Conservation (phyloP, 1,140 invertebrate genomes). For the Lordiphosa mommai region DNA sequence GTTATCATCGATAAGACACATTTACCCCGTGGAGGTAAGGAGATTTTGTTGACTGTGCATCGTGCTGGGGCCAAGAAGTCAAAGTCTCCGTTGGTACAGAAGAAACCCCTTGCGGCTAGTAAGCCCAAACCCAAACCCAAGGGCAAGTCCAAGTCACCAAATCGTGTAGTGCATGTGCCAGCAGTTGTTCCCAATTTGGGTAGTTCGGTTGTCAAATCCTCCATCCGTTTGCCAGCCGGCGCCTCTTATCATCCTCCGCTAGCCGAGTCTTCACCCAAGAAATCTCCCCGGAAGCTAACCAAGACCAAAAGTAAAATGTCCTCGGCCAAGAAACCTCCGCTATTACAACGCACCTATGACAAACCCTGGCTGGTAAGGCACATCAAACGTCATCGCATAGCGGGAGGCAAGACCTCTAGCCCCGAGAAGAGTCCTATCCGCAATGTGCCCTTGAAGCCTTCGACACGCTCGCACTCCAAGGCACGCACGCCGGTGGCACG, state of each 20-base stretch:
- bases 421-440: neutral
- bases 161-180: too few species aligned
- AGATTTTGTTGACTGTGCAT: constrained; percentile 8
- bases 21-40: neutral
- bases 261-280: neutral
- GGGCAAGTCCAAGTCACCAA: too few species aligned
- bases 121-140: too few species aligned
- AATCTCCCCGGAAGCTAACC: neutral
- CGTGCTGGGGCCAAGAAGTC: neutral
- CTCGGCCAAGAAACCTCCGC: neutral
- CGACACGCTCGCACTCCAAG: neutral
- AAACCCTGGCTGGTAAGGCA: constrained; percentile 18
- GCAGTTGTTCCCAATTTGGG: too few species aligned
- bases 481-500: neutral
- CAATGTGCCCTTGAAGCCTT: neutral
- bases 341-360: constrained; percentile 6
- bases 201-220: too few species aligned
- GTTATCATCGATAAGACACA: constrained; percentile 35
- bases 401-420: neutral
- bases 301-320: neutral
- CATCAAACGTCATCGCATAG: neutral
- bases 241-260: neutral
- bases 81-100: too few species aligned
- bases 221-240: constrained; percentile 3
- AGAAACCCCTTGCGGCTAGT: too few species aligned